Evolutionary conservation across 2,797 vertebrate species (phyloP), one percentile per base, ranked within the genome.

Genomic region (Salmo trutta): DNA sequence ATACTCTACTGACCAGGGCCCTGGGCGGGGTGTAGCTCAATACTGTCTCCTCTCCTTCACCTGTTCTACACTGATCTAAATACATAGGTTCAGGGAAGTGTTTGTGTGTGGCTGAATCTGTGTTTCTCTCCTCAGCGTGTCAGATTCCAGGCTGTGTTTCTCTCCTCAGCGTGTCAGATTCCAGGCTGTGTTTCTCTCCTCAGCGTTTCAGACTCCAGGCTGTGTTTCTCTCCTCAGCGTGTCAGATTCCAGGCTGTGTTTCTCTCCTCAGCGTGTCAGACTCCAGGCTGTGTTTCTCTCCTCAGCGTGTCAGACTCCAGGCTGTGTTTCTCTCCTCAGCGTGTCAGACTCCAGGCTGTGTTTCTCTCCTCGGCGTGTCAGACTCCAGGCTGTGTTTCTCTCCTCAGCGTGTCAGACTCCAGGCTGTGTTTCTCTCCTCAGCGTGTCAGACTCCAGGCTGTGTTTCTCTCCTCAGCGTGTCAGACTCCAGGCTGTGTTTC

Each of bases 241-340:
- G 1, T 56, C 4, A 17, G 53, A 29, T 0, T 29, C 27, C 53
- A 0, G 12, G 27, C 2, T 29, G 27, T 2, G 27, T 29, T 29
- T 29, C 27, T 29, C 27, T 29, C 27, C 27, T 29, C 36, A 0
- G 2, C 83, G 27, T 95, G 94, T 84, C 93, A 91, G 85, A 95
- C 95, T 36, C 91, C 95, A 15, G 96, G 91, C 27, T 29, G 31
- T 99, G 97, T 86, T 98, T 99, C 88, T 36, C 36, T 36, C 36
- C 6, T 36, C 36, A 36, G 36, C 1, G 36, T 36, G 6, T 36
- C 1, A 36, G 36, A 29, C 27, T 29, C 27, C 29, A 0, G 15
- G 27, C 27, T 29, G 27, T 29, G 27, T 29, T 29, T 29, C 27
- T 29, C 27, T 29, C 27, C 27, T 29, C 36, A 36, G 36, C 7